Evolutionary conservation across 1,140 invertebrate species (phyloP).

Genomic region (Samia ricini): DNA sequence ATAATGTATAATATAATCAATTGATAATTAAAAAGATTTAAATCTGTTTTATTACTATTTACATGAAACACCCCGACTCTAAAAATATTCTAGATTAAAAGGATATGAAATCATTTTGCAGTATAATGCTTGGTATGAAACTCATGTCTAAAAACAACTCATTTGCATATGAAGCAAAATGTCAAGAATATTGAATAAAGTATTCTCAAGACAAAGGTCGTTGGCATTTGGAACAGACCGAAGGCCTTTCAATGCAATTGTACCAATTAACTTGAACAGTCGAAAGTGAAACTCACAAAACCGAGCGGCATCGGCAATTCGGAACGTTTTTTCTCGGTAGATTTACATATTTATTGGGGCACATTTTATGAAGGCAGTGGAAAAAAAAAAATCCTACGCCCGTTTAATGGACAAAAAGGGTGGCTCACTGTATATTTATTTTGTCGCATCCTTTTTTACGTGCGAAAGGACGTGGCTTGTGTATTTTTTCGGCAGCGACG

Average conservation of each 20-base stretch:
- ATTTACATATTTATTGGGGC: slow-evolving; percentile 78
- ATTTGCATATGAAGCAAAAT: slow-evolving; percentile 24
- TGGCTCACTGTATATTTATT: slow-evolving; percentile 75
- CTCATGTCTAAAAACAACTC: not conserved
- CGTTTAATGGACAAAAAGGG: slow-evolving; percentile 77
- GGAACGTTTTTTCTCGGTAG: slow-evolving; percentile 58
- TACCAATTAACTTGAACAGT: slow-evolving; percentile 63
- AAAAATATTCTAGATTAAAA: not conserved
- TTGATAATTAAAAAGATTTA: not conserved
- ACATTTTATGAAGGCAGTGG: slow-evolving; percentile 71
- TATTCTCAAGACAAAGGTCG: slow-evolving; percentile 39
- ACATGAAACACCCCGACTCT: not conserved
- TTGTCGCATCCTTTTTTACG: slow-evolving; percentile 76
- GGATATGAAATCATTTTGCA: not conserved
- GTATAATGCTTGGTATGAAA: not conserved
- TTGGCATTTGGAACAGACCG: slow-evolving; percentile 34
- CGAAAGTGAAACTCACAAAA: slow-evolving; percentile 71
- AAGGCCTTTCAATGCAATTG: slow-evolving; percentile 56
- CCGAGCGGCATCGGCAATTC: slow-evolving; percentile 37
- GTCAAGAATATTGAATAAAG: slow-evolving; percentile 18
- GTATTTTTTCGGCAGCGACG: slow-evolving; percentile 62
- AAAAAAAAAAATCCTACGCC: slow-evolving; percentile 66
- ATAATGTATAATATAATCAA: too few species aligned
- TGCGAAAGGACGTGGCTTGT: slow-evolving; percentile 66
- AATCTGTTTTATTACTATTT: not conserved